Base-by-base conservation (phyloP, 2,888 invertebrate species). In the Monoplex corrugatus region DNA sequence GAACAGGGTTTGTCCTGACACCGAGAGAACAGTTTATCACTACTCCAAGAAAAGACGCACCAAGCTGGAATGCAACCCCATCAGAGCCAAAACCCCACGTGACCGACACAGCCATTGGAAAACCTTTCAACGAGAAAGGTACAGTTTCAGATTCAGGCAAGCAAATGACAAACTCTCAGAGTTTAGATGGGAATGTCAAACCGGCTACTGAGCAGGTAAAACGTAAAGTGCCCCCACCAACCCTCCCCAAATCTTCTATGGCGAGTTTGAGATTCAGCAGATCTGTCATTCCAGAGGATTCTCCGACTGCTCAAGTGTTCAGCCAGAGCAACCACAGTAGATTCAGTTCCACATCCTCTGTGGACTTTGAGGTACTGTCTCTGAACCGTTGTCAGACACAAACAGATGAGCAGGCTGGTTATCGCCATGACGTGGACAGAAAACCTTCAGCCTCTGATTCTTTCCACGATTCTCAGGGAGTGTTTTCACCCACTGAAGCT, bases 321-420 rank as follows among this genome's bases (percentile, higher is more conserved):
- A 45, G 32, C 28, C 45, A 83, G 82, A 43, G 28, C 44, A 32
- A 13, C n/a, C 82, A 83, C 82, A 45, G 45, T 13, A 40, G 45
- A 0, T 45, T 83, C 45, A 45, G 45, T 32, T 83, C 82, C 28
- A 83, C 82, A 32, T 83, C 82, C 32, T 83, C 82, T 13, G 44
- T 83, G 82, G 82, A 83, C 45, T 83, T 45, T 45, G 82, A 83
- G 35, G 82, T 83, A 32, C 32, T 83, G 32, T 5, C 82, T 8
- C 32, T 45, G 45, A 83, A n/a, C 45, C 82, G 45, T 0, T 32
- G 8, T 13, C 82, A n/a, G 32, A 13, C 82, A n/a, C 16, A 32
- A n/a, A 32, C 32, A 5, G 45, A 40, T 5, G 82, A 13, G 2
- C 45, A 40, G 78, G 23, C 10, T 38, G 75, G 75, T 3, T 35